Percentiles rank a stretch among this genome's conserved stretches.
These are phyloP conservation scores for Andrena minutula DNA, from an alignment of 2,888 invertebrate genomes.

Conservation along the genomic window DNA sequence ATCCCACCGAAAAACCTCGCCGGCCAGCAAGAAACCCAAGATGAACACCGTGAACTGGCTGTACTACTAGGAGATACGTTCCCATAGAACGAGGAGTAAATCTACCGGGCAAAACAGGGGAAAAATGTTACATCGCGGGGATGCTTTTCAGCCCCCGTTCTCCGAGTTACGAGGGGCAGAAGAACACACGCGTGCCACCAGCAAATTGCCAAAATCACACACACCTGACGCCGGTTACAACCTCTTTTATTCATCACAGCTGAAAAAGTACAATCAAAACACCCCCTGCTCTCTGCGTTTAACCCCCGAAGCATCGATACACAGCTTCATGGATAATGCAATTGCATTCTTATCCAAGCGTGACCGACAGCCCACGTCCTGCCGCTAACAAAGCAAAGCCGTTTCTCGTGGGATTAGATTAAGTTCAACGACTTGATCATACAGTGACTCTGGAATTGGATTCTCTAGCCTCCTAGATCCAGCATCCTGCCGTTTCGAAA, in stretches of 20 bases:
- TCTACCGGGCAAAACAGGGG: neutral
- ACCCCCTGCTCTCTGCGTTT: neutral
- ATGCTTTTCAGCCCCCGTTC: neutral
- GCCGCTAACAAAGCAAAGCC: slow-evolving; percentile 63
- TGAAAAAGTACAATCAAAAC: neutral
- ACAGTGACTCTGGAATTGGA: too few species aligned
- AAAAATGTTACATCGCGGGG: neutral
- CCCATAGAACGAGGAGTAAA: neutral
- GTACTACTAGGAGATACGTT: slow-evolving; percentile 2
- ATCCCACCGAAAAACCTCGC: slow-evolving; percentile 47
- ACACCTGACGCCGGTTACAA: too few species aligned
- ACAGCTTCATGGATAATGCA: slow-evolving; percentile 61
- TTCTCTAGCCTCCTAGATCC: neutral
- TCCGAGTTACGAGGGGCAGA: neutral
- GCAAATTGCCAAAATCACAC: too few species aligned
- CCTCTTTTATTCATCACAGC: neutral
- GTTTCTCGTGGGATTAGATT: slow-evolving; percentile 48
- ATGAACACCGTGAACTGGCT: slow-evolving; percentile 25
- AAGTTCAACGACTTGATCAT: slow-evolving; percentile 25
- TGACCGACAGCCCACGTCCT: slow-evolving; percentile 60
- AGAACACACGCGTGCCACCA: too few species aligned
- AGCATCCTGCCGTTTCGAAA: neutral
- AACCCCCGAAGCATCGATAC: neutral
- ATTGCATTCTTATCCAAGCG: slow-evolving; percentile 62
- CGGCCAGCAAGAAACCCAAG: slow-evolving; percentile 44